Evolutionary conservation across 2,888 invertebrate genomes (phyloP).

Genomic region (Torymus tubicola): DNA sequence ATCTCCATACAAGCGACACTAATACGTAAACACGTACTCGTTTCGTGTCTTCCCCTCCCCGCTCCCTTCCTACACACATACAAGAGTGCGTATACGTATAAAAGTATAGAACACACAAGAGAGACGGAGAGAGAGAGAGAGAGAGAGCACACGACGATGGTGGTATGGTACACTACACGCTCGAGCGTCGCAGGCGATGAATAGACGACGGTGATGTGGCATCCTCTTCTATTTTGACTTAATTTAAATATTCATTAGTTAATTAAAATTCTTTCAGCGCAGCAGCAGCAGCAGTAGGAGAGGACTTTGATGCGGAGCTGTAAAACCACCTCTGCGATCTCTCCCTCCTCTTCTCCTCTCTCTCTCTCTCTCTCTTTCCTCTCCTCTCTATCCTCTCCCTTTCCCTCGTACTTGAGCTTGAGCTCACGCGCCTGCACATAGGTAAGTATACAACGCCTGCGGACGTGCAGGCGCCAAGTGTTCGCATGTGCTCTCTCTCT

Average conservation of each 20-base stretch:
- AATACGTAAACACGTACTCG: no score
- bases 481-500: neutral
- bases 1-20: no score
- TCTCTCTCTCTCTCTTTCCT: conserved; percentile 2
- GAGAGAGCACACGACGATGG: neutral
- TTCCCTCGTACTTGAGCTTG: neutral
- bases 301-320: conserved; percentile 47
- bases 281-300: neutral
- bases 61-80: neutral
- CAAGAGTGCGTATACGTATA: neutral
- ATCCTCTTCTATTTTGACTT: conserved; percentile 44
- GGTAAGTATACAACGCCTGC: neutral
- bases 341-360: conserved; percentile 7
- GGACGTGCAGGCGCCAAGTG: neutral
- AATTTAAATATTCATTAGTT: conserved; percentile 57
- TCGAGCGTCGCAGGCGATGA: conserved; percentile 14
- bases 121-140: neutral
- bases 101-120: neutral
- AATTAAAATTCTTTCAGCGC: conserved; percentile 55
- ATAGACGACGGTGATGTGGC: conserved; percentile 7
- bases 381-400: neutral
- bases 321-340: conserved; percentile 45
- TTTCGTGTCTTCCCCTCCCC: no score
- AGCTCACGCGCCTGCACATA: neutral
- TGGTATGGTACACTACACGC: neutral